Base-by-base conservation (phyloP, 2,113 vertebrate genomes). In the Mustela lutreola region DNA sequence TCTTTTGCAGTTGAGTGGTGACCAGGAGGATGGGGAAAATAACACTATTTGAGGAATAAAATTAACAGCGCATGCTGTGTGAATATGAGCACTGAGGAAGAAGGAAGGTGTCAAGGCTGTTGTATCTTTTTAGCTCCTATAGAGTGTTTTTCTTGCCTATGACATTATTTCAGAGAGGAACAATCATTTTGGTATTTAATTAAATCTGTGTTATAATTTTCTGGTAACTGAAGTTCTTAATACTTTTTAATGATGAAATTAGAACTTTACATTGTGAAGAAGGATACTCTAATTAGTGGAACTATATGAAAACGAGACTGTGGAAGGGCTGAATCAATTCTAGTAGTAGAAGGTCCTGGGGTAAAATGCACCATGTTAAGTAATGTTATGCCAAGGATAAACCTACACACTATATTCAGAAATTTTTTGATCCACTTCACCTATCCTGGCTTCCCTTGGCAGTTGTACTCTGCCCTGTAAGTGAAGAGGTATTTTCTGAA, bases 401-500 rank as follows among this genome's bases (percentile, higher is more conserved):
- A 83, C 14, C 28, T 42, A 4, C 53, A 42, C 16, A 9, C 6
- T 65, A 33, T 19, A 24, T n/a, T 56, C 6, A 7, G 45, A 2
- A 24, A 1, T 19, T 16, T 75, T 79, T 58, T 18, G 11, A 0
- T 70, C 65, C 50, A 15, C 70, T 73, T 92, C 24, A 31, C 24
- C 48, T 48, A 12, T 12, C 53, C 78, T 75, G 60, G 48, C 31
- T 89, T 93, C 87, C 42, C 53, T 21, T 62, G 45, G 33, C 48
- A 93, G 80, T 39, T 2, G 5, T 56, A 76, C 53, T 58, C 83
- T 88, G 22, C 39, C 67, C 15, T 28, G 18, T 26, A 65, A 84
- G 67, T 62, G 62, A 39, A 98, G 98, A 91, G 85, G 91, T 97
- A 71, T 91, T 94, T 91, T 93, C 82, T 84, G 91, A 87, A 95